Evolutionary conservation across 2,888 invertebrate species (phyloP), one percentile per base, ranked within the genome.

Genomic region (Melikaiella ostensackeni): DNA sequence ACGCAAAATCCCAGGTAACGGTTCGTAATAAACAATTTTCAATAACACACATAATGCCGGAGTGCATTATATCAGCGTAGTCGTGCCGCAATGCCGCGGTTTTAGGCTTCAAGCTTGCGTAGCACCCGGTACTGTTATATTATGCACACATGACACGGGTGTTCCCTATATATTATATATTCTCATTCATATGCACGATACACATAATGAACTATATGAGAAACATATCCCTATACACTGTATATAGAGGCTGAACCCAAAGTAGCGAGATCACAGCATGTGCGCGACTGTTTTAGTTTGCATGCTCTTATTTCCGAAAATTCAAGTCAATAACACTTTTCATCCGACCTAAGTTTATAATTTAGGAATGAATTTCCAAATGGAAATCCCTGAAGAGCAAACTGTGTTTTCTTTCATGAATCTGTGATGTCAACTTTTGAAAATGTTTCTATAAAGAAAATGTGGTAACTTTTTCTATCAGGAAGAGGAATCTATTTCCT

Each of bases 21-120:
- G 42, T 2, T 27, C 21, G 19, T 46, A 30, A n/a, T 27, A 66
- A 42, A 66, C 27, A 46, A 46, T 66, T 66, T 66, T n/a, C 46
- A 66, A 66, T 42, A 66, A 66, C 11, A 46, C 46, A 66, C 9
- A 66, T 66, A 27, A 66, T 66, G 46, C 42, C 66, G 46, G 46
- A 27, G 27, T 66, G 42, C 19, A 27, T 66, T 66, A 66, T 46
- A 66, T 66, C 75, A 35, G 75, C 62, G 66, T 59, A 82, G 81
- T 80, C 81, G 75, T 80, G 78, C 80, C 83, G 83, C 84, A 83
- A 81, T 83, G 82, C 81, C 79, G 84, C 78, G 82, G 81, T 83
- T 83, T 81, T 81, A 77, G 78, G 80, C 76, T 77, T 79, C 70
- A 75, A 80, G 79, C 76, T 50, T 61, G 75, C 76, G 42, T 24